Evolutionary conservation across 2,888 invertebrate species (phyloP), one percentile per base, ranked within the genome.

Genomic region (Coenonympha arcania): DNA sequence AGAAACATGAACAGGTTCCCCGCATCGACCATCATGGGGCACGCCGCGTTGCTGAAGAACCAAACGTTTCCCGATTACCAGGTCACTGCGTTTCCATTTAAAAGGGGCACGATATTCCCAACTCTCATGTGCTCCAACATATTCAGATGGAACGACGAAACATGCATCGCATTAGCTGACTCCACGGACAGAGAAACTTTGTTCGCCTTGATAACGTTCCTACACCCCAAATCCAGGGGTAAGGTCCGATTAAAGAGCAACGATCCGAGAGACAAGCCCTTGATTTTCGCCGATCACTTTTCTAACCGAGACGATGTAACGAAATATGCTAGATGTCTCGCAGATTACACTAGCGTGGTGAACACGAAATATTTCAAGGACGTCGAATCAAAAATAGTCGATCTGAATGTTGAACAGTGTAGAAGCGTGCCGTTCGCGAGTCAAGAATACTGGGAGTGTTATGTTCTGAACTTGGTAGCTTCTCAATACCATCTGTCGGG

Each of bases 381-480:
- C 30, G 41, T 64, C 2, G 19, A 52, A 3, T 57, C 64, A 0
- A 48, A 60, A 48, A 47, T 71, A 8, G 59, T 62, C 2, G 52
- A 71, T 45, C 45, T 68, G 3, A 54, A 65, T 2, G 46, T 76
- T 26, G 48, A 62, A 3, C 60, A 68, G 41, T 80, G 79, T 52
- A 47, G 56, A n/a, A 44, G 57, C 4, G 56, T 60, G 2, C 2
- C 44, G n/a, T 73, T 71, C 44, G 64, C 63, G 1, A 73, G 67
- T 57, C 64, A 61, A 13, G 67, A 66, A 18, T 78, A 77, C 50
- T 78, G 77, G 76, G 65, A 68, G 51, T 79, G 79, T 52, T 74
- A 68, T 48, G 64, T 68, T 4, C 48, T 72, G 20, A 70, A 71
- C 33, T 45, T 68, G 33, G 71, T 67, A 3, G 56, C 60, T 0